Conservation (phyloP, 2,797 vertebrate genomes). For the Champsocephalus gunnari region DNA sequence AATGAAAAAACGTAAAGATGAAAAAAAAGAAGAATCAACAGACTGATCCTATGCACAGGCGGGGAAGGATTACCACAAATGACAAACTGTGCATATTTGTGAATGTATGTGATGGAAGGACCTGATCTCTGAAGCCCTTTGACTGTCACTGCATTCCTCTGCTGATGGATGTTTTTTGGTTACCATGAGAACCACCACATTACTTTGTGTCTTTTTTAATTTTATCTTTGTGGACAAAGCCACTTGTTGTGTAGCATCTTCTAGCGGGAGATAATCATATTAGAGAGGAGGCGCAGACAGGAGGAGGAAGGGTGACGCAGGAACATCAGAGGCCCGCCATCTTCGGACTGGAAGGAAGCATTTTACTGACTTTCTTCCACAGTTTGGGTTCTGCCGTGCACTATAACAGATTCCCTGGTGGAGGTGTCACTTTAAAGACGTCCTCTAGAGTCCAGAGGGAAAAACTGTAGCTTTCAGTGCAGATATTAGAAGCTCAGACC, state of each 20-base stretch:
- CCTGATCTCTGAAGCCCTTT: slow-evolving; percentile 72
- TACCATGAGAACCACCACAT: slow-evolving; percentile 67
- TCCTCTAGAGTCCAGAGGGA: slow-evolving; percentile 30
- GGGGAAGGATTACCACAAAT: slow-evolving; percentile 61
- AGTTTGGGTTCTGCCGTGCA: slow-evolving; percentile 48
- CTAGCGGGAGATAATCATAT: slow-evolving; percentile 85
- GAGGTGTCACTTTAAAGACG: slow-evolving; percentile 37
- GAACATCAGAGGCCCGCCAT: slow-evolving; percentile 48
- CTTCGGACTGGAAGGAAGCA: slow-evolving; percentile 39
- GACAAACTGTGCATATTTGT: slow-evolving; percentile 76
- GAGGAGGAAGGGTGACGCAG: slow-evolving; percentile 43
- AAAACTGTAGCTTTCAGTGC: slow-evolving; percentile 48
- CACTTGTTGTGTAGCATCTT: slow-evolving; percentile 81
- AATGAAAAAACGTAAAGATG: slow-evolving; percentile 74
- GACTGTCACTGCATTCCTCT: slow-evolving; percentile 75
- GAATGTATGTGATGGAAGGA: slow-evolving; percentile 69
- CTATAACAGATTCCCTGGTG: slow-evolving; percentile 47
- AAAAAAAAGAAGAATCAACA: slow-evolving; percentile 60
- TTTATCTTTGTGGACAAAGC: slow-evolving; percentile 67
- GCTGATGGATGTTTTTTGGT: slow-evolving; percentile 70
- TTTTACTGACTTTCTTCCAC: slow-evolving; percentile 44
- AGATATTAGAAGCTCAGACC: slow-evolving; percentile 56
- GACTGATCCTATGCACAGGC: slow-evolving; percentile 80
- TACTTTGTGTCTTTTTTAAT: slow-evolving; percentile 57
- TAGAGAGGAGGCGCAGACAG: slow-evolving; percentile 67